Base-by-base conservation (phyloP, 2,888 invertebrate species). In the Iselma pallidipennis region DNA sequence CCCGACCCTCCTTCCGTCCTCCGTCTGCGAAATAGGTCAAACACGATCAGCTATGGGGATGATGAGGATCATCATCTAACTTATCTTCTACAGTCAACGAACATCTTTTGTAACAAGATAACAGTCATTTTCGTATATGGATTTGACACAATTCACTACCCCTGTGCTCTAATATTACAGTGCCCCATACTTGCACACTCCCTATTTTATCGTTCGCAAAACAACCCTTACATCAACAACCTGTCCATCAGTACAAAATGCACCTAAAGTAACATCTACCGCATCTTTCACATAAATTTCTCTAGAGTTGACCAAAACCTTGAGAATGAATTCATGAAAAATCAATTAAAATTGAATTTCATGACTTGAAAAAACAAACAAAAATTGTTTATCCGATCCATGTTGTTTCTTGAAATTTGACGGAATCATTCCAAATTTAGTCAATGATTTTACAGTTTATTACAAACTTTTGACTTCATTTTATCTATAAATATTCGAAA, bases 21-120 rank as follows among this genome's bases (percentile, higher is more conserved):
- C 28, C 48, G 28, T 31, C 51, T 31, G 51, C 29, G 55, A 60
- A 49, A 59, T 59, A 59, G 59, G 59, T 59, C 59, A 58, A 50
- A 53, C 52, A 58, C 48, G 37, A 52, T 49, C 53, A n/a, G 49
- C 31, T 33, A 33, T 37, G 19, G 56, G 49, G 16, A 50, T 48
- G 56, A 25, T 25, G 14, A 19, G 31, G 23, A 28, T 50, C 49
- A 14, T 9, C 55, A 49, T 23, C 28, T 33, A 5, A 31, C 29
- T 25, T 37, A 28, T 21, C 42, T 42, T 5, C 14, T 50, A 9
- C 12, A 26, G 14, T 9, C n/a, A 9, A 4, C 12, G 16, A 6
- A 26, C n/a, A 14, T 37, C 16, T 16, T 16, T 37, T 6, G 4
- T 37, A 29, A 14, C 26, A 50, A 33, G n/a, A 33, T 5, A 33